Conservation (phyloP, 2,888 invertebrate species). For the Ditylenchus weischeri region DNA sequence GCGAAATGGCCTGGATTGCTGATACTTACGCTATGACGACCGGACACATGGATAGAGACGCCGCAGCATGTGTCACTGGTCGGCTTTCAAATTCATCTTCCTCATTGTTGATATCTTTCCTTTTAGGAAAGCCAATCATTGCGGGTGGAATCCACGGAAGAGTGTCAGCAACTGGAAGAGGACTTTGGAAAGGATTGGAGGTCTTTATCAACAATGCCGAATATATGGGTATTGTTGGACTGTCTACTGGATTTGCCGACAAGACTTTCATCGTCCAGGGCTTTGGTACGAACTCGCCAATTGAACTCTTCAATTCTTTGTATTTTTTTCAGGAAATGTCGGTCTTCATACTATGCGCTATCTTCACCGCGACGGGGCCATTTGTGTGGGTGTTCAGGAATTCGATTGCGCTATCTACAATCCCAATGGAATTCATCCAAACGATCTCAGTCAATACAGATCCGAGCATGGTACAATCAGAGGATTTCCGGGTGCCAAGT, state of each 20-base stretch:
- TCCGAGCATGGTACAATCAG: slow-evolving; percentile 77
- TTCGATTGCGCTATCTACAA: slow-evolving; percentile 81
- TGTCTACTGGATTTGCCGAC: slow-evolving; percentile 90
- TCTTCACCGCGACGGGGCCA: slow-evolving; percentile 84
- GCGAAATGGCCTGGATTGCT: slow-evolving; percentile 87
- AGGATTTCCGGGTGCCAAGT: slow-evolving; percentile 86
- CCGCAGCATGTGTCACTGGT: slow-evolving; percentile 88
- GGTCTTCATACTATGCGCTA: slow-evolving; percentile 92
- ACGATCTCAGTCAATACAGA: slow-evolving; percentile 64
- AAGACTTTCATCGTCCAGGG: slow-evolving; percentile 88
- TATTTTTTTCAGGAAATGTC: slow-evolving; percentile 69
- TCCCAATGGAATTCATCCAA: slow-evolving; percentile 86
- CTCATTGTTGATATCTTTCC: not conserved
- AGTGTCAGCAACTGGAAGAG: slow-evolving; percentile 85
- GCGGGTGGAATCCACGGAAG: slow-evolving; percentile 94
- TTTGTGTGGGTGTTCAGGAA: slow-evolving; percentile 81
- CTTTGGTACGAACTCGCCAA: slow-evolving; percentile 44
- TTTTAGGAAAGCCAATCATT: slow-evolving; percentile 81
- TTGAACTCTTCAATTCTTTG: not conserved
- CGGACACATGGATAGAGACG: slow-evolving; percentile 68
- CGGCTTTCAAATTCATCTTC: not conserved
- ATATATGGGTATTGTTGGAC: slow-evolving; percentile 76
- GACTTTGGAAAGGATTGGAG: slow-evolving; percentile 66
- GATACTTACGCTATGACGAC: slow-evolving; percentile 94
- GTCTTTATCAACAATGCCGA: slow-evolving; percentile 77